These are phyloP conservation scores for Neosalanx taihuensis DNA, from an alignment of 2,797 vertebrate genomes.

Conservation along the genomic window DNA sequence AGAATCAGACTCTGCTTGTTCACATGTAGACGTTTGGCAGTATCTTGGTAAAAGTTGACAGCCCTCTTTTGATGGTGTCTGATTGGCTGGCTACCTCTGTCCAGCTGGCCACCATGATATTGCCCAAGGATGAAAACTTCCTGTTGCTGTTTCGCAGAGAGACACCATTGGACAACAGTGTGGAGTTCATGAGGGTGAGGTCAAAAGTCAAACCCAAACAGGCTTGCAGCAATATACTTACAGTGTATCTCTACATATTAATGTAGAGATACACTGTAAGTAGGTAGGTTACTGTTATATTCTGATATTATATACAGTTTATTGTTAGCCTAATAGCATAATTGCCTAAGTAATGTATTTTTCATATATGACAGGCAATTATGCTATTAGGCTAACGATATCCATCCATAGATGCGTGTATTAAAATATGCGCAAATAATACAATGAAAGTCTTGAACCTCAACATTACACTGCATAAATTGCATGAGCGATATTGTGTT, in stretches of 20 bases:
- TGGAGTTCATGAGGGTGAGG: conserved; percentile 93
- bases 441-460: too few species aligned
- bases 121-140: conserved; percentile 89
- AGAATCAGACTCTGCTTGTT: background rate
- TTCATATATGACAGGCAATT: too few species aligned
- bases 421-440: too few species aligned
- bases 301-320: background rate
- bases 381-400: too few species aligned
- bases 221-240: background rate
- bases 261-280: background rate
- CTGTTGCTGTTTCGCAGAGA: conserved; percentile 87
- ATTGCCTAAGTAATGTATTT: too few species aligned
- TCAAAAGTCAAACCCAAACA: conserved; percentile 21
- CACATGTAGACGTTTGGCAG: background rate
- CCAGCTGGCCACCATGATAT: conserved; percentile 81
- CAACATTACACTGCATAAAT: background rate
- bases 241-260: background rate
- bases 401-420: too few species aligned
- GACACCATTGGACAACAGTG: conserved; percentile 88
- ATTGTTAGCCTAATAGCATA: too few species aligned
- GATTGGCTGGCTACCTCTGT: background rate
- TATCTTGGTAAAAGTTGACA: background rate
- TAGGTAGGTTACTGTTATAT: background rate
- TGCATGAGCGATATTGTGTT: background rate
- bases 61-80: background rate